phyloP scores from a whole-genome alignment of 1,140 invertebrate genomes.

The Pseudobourletiella spinata region DNA sequence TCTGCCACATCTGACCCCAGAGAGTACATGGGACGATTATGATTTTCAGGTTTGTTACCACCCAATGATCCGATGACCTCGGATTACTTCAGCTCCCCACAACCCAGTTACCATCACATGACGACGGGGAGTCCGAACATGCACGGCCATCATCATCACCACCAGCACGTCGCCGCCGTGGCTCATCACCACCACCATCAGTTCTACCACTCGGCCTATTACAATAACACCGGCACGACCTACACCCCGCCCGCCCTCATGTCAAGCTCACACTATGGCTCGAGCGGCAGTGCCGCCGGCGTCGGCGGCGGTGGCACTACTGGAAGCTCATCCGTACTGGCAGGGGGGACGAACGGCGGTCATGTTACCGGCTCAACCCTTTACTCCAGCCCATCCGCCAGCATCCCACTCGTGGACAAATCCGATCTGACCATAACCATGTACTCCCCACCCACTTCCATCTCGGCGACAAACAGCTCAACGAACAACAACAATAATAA shows the following conservation, averaged over 20 bases:
- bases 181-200: constrained; percentile 25
- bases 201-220: constrained; percentile 25
- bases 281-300: not conserved
- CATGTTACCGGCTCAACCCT: not conserved
- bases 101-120: constrained; percentile 29
- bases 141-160: constrained; percentile 16
- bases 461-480: not conserved
- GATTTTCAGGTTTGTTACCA: constrained; percentile 17
- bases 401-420: constrained; percentile 24
- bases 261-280: constrained; percentile 14
- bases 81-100: constrained; percentile 26
- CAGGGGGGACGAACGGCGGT: not conserved
- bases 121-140: constrained; percentile 20
- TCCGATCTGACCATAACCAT: constrained; percentile 32
- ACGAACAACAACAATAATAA: not conserved
- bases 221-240: constrained; percentile 14
- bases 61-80: constrained; percentile 17
- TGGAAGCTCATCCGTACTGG: not conserved
- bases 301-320: not conserved
- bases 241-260: constrained; percentile 21
- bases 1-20: too few species aligned
- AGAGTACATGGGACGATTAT: too few species aligned
- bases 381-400: not conserved
- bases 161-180: too few species aligned
- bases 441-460: constrained; percentile 14